phyloP scores from a whole-genome alignment of 2,797 vertebrate genomes.

The Lutjanus campechanus region DNA sequence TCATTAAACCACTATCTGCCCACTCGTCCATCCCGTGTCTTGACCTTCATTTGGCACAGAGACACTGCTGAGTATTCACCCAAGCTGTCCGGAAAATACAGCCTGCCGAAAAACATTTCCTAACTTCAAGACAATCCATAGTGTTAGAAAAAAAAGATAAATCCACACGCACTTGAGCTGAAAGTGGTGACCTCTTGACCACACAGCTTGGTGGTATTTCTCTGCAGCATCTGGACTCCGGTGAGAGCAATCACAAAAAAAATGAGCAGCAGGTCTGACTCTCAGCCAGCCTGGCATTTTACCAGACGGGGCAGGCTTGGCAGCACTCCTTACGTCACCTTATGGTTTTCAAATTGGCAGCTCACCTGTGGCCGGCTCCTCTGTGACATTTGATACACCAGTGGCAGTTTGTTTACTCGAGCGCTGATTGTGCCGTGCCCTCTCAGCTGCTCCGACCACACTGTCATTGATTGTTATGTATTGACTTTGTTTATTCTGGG shows the following conservation, averaged over 20 bases:
- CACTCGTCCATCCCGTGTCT: conserved; percentile 8
- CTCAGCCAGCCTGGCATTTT: conserved; percentile 26
- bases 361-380: conserved; percentile 54
- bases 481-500: conserved; percentile 18
- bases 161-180: conserved; percentile 31
- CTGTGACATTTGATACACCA: conserved; percentile 13
- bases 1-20: conserved; percentile 32
- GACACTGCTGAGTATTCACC: not conserved
- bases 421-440: conserved; percentile 7
- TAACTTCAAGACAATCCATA: conserved; percentile 5
- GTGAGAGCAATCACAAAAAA: conserved; percentile 10
- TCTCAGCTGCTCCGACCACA: not conserved
- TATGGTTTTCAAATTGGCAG: conserved; percentile 39
- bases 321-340: conserved; percentile 28
- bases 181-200: conserved; percentile 55
- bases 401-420: conserved; percentile 35
- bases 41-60: conserved; percentile 39
- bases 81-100: conserved; percentile 35
- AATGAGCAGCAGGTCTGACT: conserved; percentile 45
- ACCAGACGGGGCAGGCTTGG: conserved; percentile 40
- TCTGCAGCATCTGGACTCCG: conserved; percentile 35
- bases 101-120: conserved; percentile 36
- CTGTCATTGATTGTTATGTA: not conserved
- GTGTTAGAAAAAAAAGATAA: conserved; percentile 29
- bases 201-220: conserved; percentile 45